phyloP scores from a whole-genome alignment of 2,113 vertebrate species.

The Turnix velox region DNA sequence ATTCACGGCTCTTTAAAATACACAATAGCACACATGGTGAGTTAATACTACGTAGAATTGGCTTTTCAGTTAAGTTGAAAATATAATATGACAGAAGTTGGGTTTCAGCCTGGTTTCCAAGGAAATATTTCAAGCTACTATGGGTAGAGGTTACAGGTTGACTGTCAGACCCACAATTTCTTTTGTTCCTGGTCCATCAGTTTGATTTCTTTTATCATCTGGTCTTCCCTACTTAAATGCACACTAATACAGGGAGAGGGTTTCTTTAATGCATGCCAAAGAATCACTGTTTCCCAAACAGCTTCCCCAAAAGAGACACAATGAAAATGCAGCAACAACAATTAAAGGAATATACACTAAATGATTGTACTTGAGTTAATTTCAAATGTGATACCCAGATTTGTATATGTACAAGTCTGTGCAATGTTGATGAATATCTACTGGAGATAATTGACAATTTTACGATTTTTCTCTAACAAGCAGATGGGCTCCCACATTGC shows the following conservation, averaged over 20 bases:
- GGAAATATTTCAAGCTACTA: slow-evolving; percentile 24
- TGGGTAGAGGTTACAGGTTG: not conserved
- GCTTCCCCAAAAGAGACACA: not conserved
- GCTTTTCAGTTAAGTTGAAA: slow-evolving; percentile 10
- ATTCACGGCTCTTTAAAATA: not conserved
- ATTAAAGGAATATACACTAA: not conserved
- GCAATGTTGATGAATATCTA: slow-evolving; percentile 25
- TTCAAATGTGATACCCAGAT: not conserved
- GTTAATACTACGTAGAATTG: not conserved
- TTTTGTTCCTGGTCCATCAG: not conserved
- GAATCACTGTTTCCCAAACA: not conserved
- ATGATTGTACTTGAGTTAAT: not conserved
- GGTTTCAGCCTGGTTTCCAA: slow-evolving; percentile 21
- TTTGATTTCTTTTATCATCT: slow-evolving; percentile 3
- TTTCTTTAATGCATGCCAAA: not conserved
- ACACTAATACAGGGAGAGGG: not conserved
- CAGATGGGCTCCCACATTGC: slow-evolving; percentile 38
- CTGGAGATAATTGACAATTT: not conserved
- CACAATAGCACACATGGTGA: not conserved
- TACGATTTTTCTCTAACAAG: slow-evolving; percentile 24
- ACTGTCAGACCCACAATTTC: not conserved
- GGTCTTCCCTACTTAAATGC: not conserved
- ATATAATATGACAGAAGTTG: not conserved
- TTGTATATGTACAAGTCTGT: not conserved
- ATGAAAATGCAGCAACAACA: not conserved